Conservation (phyloP, 2,113 vertebrate species). For the Ramphastos sulfuratus region DNA sequence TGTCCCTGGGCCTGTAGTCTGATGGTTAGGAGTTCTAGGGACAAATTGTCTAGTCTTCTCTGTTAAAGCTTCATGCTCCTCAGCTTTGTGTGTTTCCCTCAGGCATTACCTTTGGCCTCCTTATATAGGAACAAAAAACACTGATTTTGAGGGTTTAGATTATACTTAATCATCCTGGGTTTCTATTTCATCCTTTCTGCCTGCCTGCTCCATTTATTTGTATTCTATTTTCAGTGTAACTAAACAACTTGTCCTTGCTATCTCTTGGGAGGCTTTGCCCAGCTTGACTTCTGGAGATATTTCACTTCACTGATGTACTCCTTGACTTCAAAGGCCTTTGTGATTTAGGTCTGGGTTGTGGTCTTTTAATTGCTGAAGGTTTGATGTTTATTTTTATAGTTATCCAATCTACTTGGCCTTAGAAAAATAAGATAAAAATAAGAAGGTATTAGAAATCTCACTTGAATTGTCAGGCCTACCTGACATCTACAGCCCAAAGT, state of each 20-base stretch:
- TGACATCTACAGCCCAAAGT: not conserved
- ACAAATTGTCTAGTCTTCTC: not conserved
- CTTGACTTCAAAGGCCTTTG: not conserved
- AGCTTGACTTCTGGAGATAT: not conserved
- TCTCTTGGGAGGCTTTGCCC: not conserved
- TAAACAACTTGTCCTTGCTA: not conserved
- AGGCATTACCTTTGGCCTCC: not conserved
- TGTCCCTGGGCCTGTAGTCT: not conserved
- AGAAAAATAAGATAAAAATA: not conserved
- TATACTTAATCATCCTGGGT: not conserved
- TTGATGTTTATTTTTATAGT: not conserved
- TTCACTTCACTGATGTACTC: not conserved
- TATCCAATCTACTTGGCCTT: not conserved
- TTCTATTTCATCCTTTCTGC: not conserved
- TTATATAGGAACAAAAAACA: not conserved
- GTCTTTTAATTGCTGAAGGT: not conserved
- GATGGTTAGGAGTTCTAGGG: not conserved
- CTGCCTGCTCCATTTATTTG: not conserved
- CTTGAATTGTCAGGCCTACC: not conserved
- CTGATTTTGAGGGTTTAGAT: not conserved
- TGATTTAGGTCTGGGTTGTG: not conserved
- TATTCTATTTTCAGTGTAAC: not conserved
- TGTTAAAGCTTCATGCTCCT: not conserved
- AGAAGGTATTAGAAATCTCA: not conserved
- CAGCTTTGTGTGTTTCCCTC: not conserved